Conservation (phyloP, 2,797 vertebrate species). For the Cichlasoma orientale region DNA sequence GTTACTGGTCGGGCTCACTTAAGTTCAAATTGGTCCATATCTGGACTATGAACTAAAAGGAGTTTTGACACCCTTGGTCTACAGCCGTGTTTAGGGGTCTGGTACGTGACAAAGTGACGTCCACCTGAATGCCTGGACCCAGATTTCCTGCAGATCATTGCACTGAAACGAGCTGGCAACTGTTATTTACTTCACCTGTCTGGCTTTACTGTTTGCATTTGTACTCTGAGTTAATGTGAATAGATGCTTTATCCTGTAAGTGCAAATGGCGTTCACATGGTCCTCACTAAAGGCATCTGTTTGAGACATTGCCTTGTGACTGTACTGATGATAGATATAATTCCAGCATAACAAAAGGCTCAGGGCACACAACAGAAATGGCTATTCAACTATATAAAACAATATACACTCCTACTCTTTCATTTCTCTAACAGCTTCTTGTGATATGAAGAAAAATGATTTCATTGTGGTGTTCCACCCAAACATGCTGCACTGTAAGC, state of each 20-base stretch:
- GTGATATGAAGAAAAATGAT: constrained; percentile 50
- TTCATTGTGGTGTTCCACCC: constrained; percentile 41
- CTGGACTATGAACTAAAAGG: not conserved
- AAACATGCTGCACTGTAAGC: constrained; percentile 37
- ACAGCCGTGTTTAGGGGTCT: too few species aligned
- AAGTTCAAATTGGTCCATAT: not conserved
- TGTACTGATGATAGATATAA: constrained; percentile 38
- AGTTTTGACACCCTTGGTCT: not conserved
- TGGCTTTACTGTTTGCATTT: not conserved
- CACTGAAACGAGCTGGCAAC: not conserved
- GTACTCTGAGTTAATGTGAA: constrained; percentile 46
- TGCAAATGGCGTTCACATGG: constrained; percentile 54
- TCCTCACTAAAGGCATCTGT: constrained; percentile 47
- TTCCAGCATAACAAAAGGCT: constrained; percentile 27
- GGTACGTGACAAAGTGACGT: not conserved
- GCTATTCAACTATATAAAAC: constrained; percentile 35
- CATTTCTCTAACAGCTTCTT: constrained; percentile 47
- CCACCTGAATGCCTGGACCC: not conserved
- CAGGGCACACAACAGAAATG: constrained; percentile 20
- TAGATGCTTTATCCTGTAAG: constrained; percentile 52
- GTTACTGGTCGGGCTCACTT: not conserved
- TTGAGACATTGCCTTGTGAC: constrained; percentile 58
- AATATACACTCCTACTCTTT: constrained; percentile 32
- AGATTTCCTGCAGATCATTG: not conserved
- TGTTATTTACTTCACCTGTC: not conserved